Evolutionary conservation across 2,113 vertebrate species (phyloP).

Genomic region (Triplophysa dalaica): DNA sequence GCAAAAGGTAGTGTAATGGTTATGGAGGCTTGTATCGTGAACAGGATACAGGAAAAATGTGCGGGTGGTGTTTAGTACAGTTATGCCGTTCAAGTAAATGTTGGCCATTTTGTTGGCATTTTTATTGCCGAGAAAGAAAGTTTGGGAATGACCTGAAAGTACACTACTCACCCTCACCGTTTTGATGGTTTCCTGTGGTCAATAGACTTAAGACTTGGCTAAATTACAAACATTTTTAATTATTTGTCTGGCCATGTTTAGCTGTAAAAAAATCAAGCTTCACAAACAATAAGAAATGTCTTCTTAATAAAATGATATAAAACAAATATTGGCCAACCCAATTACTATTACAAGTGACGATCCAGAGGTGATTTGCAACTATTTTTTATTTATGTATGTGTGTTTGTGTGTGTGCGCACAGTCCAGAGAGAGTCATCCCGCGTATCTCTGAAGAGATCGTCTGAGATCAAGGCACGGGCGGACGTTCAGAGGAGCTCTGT

Average conservation of each 20-base stretch:
- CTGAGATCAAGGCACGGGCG: conserved; percentile 60
- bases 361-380: too few relatives aligned
- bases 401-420: conserved; percentile 46
- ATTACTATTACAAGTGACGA: too few relatives aligned
- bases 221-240: too few relatives aligned
- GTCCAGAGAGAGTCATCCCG: conserved; percentile 69
- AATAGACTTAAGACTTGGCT: background rate
- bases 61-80: background rate
- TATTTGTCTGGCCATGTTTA: too few relatives aligned
- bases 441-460: conserved; percentile 65
- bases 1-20: background rate
- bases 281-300: too few relatives aligned
- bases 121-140: background rate
- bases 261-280: too few relatives aligned
- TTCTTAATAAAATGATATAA: too few relatives aligned
- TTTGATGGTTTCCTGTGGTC: background rate
- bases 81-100: background rate
- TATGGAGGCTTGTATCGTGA: background rate
- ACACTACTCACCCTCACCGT: background rate
- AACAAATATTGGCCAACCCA: too few relatives aligned
- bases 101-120: background rate
- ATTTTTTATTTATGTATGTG: conserved; percentile 28
- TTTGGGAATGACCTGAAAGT: background rate
- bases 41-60: background rate
- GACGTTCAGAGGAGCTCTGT: conserved; percentile 56